Conservation (phyloP, 1,140 invertebrate genomes). For the Grapholita molesta region DNA sequence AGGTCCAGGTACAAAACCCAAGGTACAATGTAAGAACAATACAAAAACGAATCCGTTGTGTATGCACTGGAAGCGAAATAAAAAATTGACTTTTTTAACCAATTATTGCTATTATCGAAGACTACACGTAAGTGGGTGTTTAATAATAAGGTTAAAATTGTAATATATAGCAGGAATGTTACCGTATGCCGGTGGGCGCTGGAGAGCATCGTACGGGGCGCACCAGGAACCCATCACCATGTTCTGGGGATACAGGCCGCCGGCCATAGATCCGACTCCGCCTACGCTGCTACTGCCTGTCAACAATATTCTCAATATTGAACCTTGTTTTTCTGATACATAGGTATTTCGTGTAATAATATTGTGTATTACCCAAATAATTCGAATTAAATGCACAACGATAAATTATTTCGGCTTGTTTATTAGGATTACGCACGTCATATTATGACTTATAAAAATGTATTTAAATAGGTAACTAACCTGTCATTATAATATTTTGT, state of each 20-base stretch:
- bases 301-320: neutral
- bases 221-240: slow-evolving; percentile 87
- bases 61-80: too few relatives aligned
- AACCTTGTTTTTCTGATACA: neutral
- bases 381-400: neutral
- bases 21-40: too few relatives aligned
- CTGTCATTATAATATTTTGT: slow-evolving; percentile 52
- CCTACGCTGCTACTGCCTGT: slow-evolving; percentile 25
- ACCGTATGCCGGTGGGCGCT: slow-evolving; percentile 88
- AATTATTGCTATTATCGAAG: too few relatives aligned
- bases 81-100: too few relatives aligned
- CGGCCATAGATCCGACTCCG: slow-evolving; percentile 51
- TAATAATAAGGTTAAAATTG: neutral
- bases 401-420: too few relatives aligned
- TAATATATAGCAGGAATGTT: slow-evolving; percentile 26
- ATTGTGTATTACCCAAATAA: neutral
- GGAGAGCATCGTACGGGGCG: slow-evolving; percentile 87
- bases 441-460: neutral
- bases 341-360: neutral
- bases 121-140: too few relatives aligned
- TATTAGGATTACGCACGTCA: too few relatives aligned
- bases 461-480: slow-evolving; percentile 29
- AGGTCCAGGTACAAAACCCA: too few relatives aligned
- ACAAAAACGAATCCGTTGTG: too few relatives aligned
- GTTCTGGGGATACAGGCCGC: slow-evolving; percentile 64